Evolutionary conservation across 2,113 vertebrate genomes (phyloP).

Genomic region (Lagopus leucura): DNA sequence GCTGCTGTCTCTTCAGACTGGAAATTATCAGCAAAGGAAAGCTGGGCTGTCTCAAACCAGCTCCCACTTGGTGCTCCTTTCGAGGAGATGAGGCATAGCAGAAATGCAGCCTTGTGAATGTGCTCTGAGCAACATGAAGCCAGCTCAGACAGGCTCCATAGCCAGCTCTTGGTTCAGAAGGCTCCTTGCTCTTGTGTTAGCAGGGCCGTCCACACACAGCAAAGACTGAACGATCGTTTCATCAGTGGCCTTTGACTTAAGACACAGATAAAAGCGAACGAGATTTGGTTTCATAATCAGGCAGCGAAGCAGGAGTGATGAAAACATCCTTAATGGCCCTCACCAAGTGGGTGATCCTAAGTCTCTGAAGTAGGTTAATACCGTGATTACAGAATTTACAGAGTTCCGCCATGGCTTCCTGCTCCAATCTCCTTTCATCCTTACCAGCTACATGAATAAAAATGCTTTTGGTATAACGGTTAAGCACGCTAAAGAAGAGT

Average conservation of each 20-base stretch:
- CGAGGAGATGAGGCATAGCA: neutral
- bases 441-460: slow-evolving; percentile 17
- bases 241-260: neutral
- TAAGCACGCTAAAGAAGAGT: slow-evolving; percentile 33
- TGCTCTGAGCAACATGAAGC: rapidly evolving
- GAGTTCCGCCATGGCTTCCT: slow-evolving; percentile 9
- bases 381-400: slow-evolving; percentile 38
- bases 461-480: slow-evolving; percentile 26
- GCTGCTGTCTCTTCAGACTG: neutral
- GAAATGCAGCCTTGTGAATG: rapidly evolving
- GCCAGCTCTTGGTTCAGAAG: neutral
- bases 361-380: slow-evolving; percentile 49
- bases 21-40: neutral
- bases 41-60: neutral
- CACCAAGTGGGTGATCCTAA: neutral
- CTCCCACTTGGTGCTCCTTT: neutral
- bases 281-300: neutral
- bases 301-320: neutral
- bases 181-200: neutral
- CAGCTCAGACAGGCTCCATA: rapidly evolving
- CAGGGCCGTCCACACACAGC: neutral
- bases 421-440: slow-evolving; percentile 35
- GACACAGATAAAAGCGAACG: neutral
- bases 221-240: neutral
- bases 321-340: neutral